Evolutionary conservation across 2,113 vertebrate genomes (phyloP), one percentile per base, ranked within the genome.

Genomic region (Bombycilla garrulus): DNA sequence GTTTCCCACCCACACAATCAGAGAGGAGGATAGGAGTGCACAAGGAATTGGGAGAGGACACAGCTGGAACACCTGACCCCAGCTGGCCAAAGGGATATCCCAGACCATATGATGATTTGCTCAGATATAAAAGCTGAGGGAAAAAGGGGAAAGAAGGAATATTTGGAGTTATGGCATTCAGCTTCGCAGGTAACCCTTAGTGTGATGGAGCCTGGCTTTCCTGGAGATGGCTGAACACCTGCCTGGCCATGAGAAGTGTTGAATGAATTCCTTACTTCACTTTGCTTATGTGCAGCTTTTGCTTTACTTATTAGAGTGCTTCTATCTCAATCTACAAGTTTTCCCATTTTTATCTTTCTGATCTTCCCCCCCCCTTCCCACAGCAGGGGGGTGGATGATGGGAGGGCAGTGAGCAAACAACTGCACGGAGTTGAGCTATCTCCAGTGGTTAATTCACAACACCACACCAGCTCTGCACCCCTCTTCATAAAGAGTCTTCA

Each of bases 351-450:
- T 20, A 44, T 31, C 7, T 47, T 85, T 57, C 44, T 77, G 40
- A 45, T 50, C n/a, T n/a, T n/a, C 50, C 13, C 36, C 36, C 4
- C 3, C 23, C 13, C 18, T 64, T 62, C 50, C 25, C 12, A 36
- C 17, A 66, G 36, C 3, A 2, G 4, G 21, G 5, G 5, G 3
- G 9, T 47, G 8, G 17, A 56, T 21, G 4, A 14, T 13, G 50
- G 35, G 33, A 60, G 2, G 2, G 11, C 29, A 31, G 42, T 19
- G 11, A 66, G 5, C 0, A 0, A 95, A 20, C 1, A 47, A 28
- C 53, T 69, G 28, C 3, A 4, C 12, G 28, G 9, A 21, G 12
- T 26, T 78, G 69, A 88, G 19, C 17, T 78, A 35, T 35, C 12
- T 8, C 16, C 6, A 1, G 3, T 12, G 14, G 14, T 44, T 64